Evolutionary conservation across 2,113 vertebrate genomes (phyloP), one percentile per base, ranked within the genome.

Genomic region (Callionymus lyra): DNA sequence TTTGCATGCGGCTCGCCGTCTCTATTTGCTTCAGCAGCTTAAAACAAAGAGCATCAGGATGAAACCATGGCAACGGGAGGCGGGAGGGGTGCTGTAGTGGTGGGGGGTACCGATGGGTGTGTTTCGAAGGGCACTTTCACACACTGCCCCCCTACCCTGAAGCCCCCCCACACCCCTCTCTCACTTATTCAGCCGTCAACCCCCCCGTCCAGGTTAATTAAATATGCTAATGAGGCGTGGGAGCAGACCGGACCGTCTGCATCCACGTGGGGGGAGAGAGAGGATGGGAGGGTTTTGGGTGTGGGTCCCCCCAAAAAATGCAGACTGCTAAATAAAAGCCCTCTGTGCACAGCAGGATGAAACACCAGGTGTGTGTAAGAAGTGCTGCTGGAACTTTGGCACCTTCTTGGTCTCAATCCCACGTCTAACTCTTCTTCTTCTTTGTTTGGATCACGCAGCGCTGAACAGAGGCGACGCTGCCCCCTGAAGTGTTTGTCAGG

Each of bases 191-290:
- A 73, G 55, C 54, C 45, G 45, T 59, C 56, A 51, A 50, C 46
- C 38, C 42, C 42, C 31, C 35, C 5, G 3, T 40, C 51, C 69
- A 65, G 66, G 57, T 63, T 73, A 70, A 73, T 73, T 73, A 76
- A 76, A 70, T 76, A 76, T 76, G 73, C 63, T 62, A 76, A 76
- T 76, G 57, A 73, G 60, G 56, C 51, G 66, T 72, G 73, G 69
- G 73, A 72, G 73, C 63, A 59, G 56, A 67, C 44, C 12, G 41
- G 56, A 54, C 65, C 58, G 59, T 43, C 65, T 72, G 65, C 56
- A 43, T 41, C 58, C 58, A 44, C 32, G 35, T 9, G 35, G 33
- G 12, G 33, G 33, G 8, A n/a, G 33, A 12, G 33, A 12, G 35
- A 37, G 35, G 35, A 37, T 17, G 15, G 6, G 6, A 16, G 16